phyloP scores from a whole-genome alignment of 2,888 invertebrate species.

The Suillia variegata region DNA sequence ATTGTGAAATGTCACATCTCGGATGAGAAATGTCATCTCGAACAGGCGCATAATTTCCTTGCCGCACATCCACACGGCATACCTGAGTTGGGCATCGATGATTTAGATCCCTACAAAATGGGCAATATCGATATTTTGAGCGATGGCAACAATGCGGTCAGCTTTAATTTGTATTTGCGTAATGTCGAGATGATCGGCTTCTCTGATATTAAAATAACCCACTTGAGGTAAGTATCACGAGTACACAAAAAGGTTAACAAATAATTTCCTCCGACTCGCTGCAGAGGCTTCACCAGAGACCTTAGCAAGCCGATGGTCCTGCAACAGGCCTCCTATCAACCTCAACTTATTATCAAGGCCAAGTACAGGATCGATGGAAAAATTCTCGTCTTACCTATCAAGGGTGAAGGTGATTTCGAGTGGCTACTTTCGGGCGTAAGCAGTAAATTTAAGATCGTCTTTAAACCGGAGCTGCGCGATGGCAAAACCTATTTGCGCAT shows the following conservation, averaged over 20 bases:
- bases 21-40: constrained; percentile 37
- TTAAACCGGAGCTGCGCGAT: constrained; percentile 33
- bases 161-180: constrained; percentile 36
- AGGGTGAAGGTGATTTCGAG: constrained; percentile 35
- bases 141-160: constrained; percentile 31
- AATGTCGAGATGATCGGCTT: constrained; percentile 29
- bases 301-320: constrained; percentile 37
- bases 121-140: constrained; percentile 33
- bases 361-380: constrained; percentile 43
- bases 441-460: constrained; percentile 21
- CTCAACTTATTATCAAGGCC: constrained; percentile 32
- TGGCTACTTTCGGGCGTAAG: constrained; percentile 30
- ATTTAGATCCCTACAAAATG: constrained; percentile 33
- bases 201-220: no score
- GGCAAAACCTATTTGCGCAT: constrained; percentile 37
- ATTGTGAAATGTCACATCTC: constrained; percentile 35
- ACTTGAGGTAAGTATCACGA: no score
- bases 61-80: constrained; percentile 29
- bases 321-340: background rate
- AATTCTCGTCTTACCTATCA: constrained; percentile 41
- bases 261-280: no score
- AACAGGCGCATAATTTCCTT: constrained; percentile 30
- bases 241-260: no score
- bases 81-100: constrained; percentile 28
- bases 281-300: constrained; percentile 37